Conservation (phyloP, 2,113 vertebrate genomes). For the Larimichthys polyactis region DNA sequence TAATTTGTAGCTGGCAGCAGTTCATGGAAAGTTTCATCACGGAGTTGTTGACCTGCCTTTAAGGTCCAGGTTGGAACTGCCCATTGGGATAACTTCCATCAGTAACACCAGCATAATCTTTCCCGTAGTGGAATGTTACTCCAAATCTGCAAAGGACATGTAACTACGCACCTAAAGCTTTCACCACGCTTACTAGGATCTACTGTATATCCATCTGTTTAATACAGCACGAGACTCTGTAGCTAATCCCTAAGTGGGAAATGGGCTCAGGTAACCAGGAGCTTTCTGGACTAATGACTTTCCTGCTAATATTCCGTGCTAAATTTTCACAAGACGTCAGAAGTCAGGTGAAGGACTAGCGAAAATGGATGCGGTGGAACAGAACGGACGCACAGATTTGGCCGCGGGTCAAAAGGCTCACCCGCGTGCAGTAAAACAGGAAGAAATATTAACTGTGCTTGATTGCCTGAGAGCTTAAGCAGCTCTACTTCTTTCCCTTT, state of each 20-base stretch:
- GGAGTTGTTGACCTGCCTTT: slow-evolving; percentile 10
- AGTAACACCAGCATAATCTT: slow-evolving; percentile 65
- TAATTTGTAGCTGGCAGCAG: slow-evolving; percentile 17
- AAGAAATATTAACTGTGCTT: slow-evolving; percentile 76
- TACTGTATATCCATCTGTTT: slow-evolving; percentile 49
- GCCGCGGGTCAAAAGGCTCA: slow-evolving; percentile 61
- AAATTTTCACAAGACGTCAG: slow-evolving; percentile 44
- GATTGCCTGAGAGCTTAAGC: slow-evolving; percentile 64
- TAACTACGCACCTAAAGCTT: slow-evolving; percentile 61
- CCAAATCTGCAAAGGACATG: slow-evolving; percentile 57
- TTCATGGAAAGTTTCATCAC: slow-evolving; percentile 57
- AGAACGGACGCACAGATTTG: slow-evolving; percentile 50
- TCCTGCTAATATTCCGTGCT: slow-evolving; percentile 75
- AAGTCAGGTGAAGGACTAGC: slow-evolving; percentile 66
- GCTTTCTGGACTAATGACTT: slow-evolving; percentile 67
- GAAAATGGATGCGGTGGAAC: slow-evolving; percentile 49
- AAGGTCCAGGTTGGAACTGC: slow-evolving; percentile 3
- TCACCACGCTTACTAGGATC: slow-evolving; percentile 61
- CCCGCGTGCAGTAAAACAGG: slow-evolving; percentile 64
- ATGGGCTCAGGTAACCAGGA: slow-evolving; percentile 56
- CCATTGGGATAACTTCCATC: slow-evolving; percentile 56
- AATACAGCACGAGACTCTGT: slow-evolving; percentile 45
- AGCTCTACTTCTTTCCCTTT: slow-evolving; percentile 20
- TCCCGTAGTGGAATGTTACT: slow-evolving; percentile 66
- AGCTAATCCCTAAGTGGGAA: slow-evolving; percentile 69